A percentile compares a stretch with the other conserved stretches of the same genome.
phyloP scores from a whole-genome alignment of 2,888 invertebrate genomes.

The Thymelicus sylvestris region DNA sequence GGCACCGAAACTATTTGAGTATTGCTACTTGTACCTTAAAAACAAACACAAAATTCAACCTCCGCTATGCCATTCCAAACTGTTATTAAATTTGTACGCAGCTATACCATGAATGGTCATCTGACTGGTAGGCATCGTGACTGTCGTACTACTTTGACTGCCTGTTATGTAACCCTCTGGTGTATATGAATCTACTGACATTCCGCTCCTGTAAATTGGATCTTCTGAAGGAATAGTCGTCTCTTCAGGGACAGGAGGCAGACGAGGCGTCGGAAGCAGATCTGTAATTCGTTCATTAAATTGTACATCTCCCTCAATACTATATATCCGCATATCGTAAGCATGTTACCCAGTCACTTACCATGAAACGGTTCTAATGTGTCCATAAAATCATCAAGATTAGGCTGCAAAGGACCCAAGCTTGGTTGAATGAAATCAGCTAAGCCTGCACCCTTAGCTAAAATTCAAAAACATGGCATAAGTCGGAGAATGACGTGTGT shows the following conservation, averaged over 20 bases:
- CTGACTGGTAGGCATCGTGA: constrained; percentile 76
- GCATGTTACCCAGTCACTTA: constrained; percentile 57
- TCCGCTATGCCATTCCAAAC: not conserved
- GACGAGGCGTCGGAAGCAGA: constrained; percentile 72
- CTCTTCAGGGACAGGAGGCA: constrained; percentile 87
- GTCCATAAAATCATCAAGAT: constrained; percentile 97
- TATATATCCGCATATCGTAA: not conserved
- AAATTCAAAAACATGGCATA: constrained; percentile 52
- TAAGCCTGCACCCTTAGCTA: constrained; percentile 93
- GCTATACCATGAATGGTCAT: constrained; percentile 75
- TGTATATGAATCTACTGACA: constrained; percentile 73
- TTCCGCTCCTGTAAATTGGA: constrained; percentile 73
- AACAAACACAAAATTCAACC: constrained; percentile 37
- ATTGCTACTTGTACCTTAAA: constrained; percentile 71
- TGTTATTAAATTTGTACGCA: constrained; percentile 9
- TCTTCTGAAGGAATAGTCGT: constrained; percentile 78
- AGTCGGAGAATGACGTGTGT: constrained; percentile 12
- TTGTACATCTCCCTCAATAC: not conserved
- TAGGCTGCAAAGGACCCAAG: constrained; percentile 97
- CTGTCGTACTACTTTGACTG: constrained; percentile 56
- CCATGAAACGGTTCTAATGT: constrained; percentile 94
- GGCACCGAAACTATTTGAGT: constrained; percentile 73
- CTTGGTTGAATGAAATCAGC: constrained; percentile 99
- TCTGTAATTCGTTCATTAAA: constrained; percentile 51
- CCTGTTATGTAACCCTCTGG: constrained; percentile 62